Conservation (phyloP, 2,113 vertebrate species). For the Paradisaea rubra region DNA sequence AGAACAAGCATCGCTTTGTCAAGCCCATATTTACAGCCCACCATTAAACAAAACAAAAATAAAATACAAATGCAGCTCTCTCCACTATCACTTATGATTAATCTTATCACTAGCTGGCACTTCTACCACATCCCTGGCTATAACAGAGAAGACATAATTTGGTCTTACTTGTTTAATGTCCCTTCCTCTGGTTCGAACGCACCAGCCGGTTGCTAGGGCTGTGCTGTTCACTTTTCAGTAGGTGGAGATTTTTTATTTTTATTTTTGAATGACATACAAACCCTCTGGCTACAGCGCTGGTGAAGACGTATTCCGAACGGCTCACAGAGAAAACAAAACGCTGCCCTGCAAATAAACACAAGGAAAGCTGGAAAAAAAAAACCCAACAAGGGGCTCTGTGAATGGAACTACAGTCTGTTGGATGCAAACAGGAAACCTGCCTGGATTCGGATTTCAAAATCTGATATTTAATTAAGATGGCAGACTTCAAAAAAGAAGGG, state of each 20-base stretch:
- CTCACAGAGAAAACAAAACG: constrained; percentile 16
- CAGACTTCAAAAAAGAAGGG: not conserved
- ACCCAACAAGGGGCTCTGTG: not conserved
- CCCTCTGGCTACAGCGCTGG: constrained; percentile 1
- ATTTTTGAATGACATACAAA: constrained; percentile 58
- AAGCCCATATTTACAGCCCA: not conserved
- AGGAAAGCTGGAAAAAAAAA: not conserved
- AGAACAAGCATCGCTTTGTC: not conserved
- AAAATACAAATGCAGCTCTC: not conserved
- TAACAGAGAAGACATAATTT: not conserved
- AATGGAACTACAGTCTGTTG: not conserved
- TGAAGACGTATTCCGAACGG: not conserved
- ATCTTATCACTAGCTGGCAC: not conserved
- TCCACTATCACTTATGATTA: not conserved
- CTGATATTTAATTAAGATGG: not conserved
- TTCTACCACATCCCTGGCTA: not conserved
- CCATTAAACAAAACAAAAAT: not conserved
- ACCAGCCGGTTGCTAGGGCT: constrained; percentile 53
- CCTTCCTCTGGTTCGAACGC: not conserved
- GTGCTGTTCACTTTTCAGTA: constrained; percentile 55
- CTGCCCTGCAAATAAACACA: constrained; percentile 16
- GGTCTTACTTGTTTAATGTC: not conserved
- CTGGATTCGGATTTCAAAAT: not conserved
- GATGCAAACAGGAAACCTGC: not conserved
- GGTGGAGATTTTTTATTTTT: constrained; percentile 53